Evolutionary conservation across 2,888 invertebrate species (phyloP).

Genomic region (Heteromyza rotundicornis): DNA sequence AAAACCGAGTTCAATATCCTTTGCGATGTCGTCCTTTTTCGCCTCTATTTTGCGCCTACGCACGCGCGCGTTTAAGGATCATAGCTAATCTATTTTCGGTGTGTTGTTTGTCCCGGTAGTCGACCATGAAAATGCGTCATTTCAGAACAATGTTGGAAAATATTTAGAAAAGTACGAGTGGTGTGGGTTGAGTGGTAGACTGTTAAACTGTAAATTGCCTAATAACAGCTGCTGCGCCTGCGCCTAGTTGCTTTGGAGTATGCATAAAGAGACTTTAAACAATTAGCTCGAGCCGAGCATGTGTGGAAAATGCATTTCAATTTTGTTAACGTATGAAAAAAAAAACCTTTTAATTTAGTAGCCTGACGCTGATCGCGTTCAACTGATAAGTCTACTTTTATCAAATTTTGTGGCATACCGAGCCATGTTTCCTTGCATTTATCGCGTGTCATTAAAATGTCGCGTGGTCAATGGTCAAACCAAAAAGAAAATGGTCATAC

Average conservation of each 20-base stretch:
- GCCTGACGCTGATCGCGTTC: neutral
- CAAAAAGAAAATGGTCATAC: neutral
- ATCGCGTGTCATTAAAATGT: neutral
- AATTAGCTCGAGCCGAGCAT: too few relatives aligned
- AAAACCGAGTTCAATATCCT: neutral
- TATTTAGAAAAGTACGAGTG: neutral
- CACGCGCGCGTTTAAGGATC: neutral
- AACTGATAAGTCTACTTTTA: neutral
- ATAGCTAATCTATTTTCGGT: neutral
- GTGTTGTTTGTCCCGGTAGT: neutral
- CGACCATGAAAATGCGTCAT: neutral
- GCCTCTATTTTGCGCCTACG: constrained; percentile 1
- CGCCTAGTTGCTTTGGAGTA: neutral
- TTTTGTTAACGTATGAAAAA: constrained; percentile 7
- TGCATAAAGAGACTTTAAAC: neutral
- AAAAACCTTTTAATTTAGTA: too few relatives aligned
- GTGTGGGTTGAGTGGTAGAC: neutral
- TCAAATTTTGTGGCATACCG: neutral
- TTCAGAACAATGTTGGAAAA: neutral
- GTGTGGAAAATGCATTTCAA: constrained; percentile 32
- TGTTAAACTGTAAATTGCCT: too few relatives aligned
- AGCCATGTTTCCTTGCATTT: neutral
- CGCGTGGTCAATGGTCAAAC: too few relatives aligned
- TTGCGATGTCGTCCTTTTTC: neutral
- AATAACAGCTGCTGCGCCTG: neutral